Evolutionary conservation across 2,797 vertebrate genomes (phyloP).

Genomic region (Tragelaphus eurycerus): DNA sequence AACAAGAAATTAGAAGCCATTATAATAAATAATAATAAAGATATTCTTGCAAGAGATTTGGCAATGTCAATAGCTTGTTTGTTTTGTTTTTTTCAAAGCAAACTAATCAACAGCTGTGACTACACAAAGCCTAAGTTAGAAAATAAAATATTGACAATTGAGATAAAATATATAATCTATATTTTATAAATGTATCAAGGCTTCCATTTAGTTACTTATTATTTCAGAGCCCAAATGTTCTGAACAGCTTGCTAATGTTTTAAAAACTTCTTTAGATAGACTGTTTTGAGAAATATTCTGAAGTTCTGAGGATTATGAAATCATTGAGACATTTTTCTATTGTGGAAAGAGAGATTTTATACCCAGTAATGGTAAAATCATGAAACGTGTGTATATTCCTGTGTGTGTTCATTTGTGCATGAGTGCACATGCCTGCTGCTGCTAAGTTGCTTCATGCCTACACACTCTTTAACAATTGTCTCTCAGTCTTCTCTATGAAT

Average conservation of each 20-base stretch:
- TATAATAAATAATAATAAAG: slow-evolving; percentile 40
- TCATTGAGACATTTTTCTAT: not conserved
- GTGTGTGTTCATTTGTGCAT: rapidly evolving
- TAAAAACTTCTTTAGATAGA: not conserved
- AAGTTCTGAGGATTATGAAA: not conserved
- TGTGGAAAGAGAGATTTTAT: not conserved
- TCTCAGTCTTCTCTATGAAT: not conserved
- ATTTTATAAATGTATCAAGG: not conserved
- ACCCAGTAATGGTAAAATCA: not conserved
- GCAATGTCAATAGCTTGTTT: not conserved
- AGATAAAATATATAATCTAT: not conserved
- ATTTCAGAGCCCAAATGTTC: not conserved
- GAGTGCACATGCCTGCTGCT: too few species aligned
- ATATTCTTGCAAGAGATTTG: not conserved
- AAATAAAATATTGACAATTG: not conserved
- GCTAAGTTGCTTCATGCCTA: too few species aligned
- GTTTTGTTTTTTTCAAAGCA: not conserved
- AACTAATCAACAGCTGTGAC: not conserved
- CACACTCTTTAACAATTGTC: not conserved
- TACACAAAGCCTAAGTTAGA: not conserved
- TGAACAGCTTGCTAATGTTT: not conserved
- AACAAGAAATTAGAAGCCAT: not conserved
- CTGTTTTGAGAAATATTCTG: not conserved
- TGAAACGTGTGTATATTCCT: not conserved
- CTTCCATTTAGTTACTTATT: not conserved